These are phyloP conservation scores for Drosophila birchii DNA, from an alignment of 2,888 invertebrate species.

Conservation along the genomic window DNA sequence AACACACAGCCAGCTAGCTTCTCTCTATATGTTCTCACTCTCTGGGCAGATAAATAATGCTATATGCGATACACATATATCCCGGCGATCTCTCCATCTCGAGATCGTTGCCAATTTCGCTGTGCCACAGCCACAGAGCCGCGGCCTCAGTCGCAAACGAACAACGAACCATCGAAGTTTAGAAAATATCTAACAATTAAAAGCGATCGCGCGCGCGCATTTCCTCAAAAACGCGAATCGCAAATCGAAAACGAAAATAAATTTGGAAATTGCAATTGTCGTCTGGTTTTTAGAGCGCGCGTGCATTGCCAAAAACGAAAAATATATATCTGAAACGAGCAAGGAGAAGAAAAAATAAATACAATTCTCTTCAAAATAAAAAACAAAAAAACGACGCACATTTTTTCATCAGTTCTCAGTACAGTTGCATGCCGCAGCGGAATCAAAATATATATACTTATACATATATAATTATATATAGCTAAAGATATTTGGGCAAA, in stretches of 20 bases:
- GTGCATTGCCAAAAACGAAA: slow-evolving; percentile 74
- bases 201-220: slow-evolving; percentile 70
- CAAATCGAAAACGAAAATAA: slow-evolving; percentile 52
- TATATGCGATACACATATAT: slow-evolving; percentile 13
- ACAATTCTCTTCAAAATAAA: slow-evolving; percentile 26
- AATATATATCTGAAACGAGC: slow-evolving; percentile 28
- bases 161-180: slow-evolving; percentile 85
- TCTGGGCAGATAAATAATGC: slow-evolving; percentile 25
- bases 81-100: slow-evolving; percentile 49
- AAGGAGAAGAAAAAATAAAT: slow-evolving; percentile 29
- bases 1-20: background rate
- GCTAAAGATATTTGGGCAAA: slow-evolving; percentile 30
- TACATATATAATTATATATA: slow-evolving; percentile 37
- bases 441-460: slow-evolving; percentile 45
- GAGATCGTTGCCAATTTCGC: slow-evolving; percentile 72
- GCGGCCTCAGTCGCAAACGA: slow-evolving; percentile 85
- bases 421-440: slow-evolving; percentile 67
- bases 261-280: slow-evolving; percentile 57
- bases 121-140: slow-evolving; percentile 42
- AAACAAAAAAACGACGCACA: slow-evolving; percentile 48
- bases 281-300: slow-evolving; percentile 55
- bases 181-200: slow-evolving; percentile 70
- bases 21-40: slow-evolving; percentile 23
- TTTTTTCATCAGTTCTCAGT: slow-evolving; percentile 47
- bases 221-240: slow-evolving; percentile 43